Evolutionary conservation across 2,113 vertebrate species (phyloP).

Genomic region (Salvator merianae): DNA sequence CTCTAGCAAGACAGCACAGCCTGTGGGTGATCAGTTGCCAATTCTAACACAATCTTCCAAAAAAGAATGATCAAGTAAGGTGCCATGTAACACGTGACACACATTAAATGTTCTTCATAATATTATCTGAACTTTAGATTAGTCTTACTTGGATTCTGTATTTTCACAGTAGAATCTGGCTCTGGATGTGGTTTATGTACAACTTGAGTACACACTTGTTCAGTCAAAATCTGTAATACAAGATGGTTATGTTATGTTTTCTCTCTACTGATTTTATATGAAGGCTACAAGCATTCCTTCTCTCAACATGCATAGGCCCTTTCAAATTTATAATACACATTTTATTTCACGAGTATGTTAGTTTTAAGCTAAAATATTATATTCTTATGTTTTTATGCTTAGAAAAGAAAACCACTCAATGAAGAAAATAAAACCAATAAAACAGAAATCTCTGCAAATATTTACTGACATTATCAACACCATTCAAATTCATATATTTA

Average conservation of each 20-base stretch:
- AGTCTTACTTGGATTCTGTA: conserved; percentile 97
- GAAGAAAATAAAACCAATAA: too few species aligned
- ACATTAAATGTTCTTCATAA: conserved; percentile 17
- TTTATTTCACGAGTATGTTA: too few species aligned
- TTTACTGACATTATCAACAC: too few species aligned
- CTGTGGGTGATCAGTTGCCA: not conserved
- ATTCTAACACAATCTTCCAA: not conserved
- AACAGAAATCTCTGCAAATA: too few species aligned
- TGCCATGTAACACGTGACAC: not conserved
- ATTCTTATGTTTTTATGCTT: too few species aligned
- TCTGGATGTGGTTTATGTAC: conserved; percentile 98
- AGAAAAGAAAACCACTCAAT: too few species aligned
- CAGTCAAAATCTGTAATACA: conserved; percentile 90
- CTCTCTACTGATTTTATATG: not conserved
- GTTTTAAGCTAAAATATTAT: too few species aligned
- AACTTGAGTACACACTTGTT: conserved; percentile 98
- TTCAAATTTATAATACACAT: too few species aligned
- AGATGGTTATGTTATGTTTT: conserved; percentile 43
- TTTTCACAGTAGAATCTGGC: conserved; percentile 98
- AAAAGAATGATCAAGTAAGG: not conserved
- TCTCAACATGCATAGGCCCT: too few species aligned
- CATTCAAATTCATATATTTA: too few species aligned
- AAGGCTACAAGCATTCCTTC: not conserved
- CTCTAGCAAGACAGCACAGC: not conserved
- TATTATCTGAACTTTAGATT: not conserved